phyloP scores from a whole-genome alignment of 1,140 invertebrate genomes.

The Eubasilissa regina region DNA sequence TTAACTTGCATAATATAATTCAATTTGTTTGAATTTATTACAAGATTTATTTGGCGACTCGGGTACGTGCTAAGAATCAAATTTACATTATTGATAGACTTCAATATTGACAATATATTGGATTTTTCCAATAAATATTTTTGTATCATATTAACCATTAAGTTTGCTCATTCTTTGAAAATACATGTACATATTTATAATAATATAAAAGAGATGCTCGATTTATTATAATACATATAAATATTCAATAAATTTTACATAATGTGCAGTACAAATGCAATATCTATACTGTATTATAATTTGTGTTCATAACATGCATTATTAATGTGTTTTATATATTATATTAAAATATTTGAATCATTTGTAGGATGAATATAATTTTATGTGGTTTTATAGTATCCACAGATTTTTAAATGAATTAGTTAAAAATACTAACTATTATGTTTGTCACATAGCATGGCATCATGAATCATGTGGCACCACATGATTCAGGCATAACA shows the following conservation, averaged over 20 bases:
- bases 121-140: not conserved
- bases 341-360: too few relatives aligned
- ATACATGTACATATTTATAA: not conserved
- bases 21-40: not conserved
- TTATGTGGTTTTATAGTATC: too few relatives aligned
- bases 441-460: too few relatives aligned
- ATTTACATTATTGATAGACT: not conserved
- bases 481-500: not conserved
- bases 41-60: not conserved
- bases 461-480: not conserved
- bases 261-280: too few relatives aligned
- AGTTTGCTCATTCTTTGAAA: not conserved
- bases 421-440: too few relatives aligned
- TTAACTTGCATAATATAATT: not conserved
- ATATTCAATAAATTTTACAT: too few relatives aligned
- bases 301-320: too few relatives aligned
- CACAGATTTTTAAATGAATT: too few relatives aligned
- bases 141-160: not conserved
- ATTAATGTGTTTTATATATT: too few relatives aligned
- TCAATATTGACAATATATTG: not conserved
- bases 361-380: too few relatives aligned
- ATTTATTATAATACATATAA: not conserved
- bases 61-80: not conserved
- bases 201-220: not conserved
- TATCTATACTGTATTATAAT: too few relatives aligned